These are phyloP conservation scores for Drosophila hydei DNA, from an alignment of 1,140 invertebrate genomes.

Conservation along the genomic window DNA sequence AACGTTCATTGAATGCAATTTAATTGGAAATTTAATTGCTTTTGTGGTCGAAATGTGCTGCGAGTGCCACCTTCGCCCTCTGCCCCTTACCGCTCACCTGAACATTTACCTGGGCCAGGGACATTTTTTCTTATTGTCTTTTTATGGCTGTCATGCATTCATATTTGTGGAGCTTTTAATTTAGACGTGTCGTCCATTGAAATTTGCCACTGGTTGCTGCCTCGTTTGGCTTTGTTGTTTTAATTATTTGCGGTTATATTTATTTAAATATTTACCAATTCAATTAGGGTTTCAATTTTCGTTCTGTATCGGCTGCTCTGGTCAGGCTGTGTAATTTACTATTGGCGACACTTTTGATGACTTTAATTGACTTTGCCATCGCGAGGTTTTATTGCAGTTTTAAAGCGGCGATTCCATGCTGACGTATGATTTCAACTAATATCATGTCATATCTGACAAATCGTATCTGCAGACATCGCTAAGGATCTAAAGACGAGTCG, in stretches of 20 bases:
- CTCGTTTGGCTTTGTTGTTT: conserved; percentile 76
- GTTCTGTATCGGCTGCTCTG: conserved; percentile 15
- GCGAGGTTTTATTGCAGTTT: conserved; percentile 6
- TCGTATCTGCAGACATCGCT: conserved; percentile 71
- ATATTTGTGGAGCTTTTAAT: conserved; percentile 70
- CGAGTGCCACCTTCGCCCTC: conserved; percentile 21
- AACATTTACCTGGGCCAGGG: neutral
- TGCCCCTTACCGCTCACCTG: conserved; percentile 26
- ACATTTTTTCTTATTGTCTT: conserved; percentile 30
- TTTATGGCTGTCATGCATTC: conserved; percentile 31
- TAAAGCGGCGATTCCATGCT: conserved; percentile 1
- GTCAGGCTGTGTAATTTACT: conserved; percentile 43
- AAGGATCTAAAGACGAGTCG: conserved; percentile 41
- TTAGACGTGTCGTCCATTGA: conserved; percentile 74
- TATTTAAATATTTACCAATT: conserved; percentile 83
- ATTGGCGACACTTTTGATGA: conserved; percentile 39
- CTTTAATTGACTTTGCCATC: conserved; percentile 60
- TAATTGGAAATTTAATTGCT: conserved; percentile 84
- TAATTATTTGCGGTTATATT: conserved; percentile 83
- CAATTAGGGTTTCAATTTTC: conserved; percentile 65
- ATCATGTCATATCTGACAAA: conserved; percentile 76
- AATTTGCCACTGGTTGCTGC: conserved; percentile 50
- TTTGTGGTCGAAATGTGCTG: conserved; percentile 72
- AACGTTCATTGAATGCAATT: conserved; percentile 80
- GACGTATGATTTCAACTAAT: conserved; percentile 75